phyloP scores from a whole-genome alignment of 2,797 vertebrate species.

The Anableps anableps region DNA sequence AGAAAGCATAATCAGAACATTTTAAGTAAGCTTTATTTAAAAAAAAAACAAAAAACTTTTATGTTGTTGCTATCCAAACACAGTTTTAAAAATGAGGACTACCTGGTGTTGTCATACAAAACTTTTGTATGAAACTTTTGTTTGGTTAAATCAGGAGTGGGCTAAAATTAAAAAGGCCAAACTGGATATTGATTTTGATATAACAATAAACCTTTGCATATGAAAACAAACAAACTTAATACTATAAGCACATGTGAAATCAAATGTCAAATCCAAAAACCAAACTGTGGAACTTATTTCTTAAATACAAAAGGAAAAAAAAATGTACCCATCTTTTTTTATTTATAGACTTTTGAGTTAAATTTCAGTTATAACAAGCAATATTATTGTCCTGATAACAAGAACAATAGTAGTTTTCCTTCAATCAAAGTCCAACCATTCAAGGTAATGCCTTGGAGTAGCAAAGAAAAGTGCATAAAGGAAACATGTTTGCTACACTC shows the following conservation, averaged over 20 bases:
- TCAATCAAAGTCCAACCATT: no score
- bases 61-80: not conserved
- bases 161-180: no score
- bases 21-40: not conserved
- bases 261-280: not conserved
- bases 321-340: not conserved
- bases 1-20: conserved; percentile 8
- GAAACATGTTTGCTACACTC: no score
- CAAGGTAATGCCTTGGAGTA: no score
- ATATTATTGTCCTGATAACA: no score
- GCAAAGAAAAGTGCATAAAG: no score
- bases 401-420: no score
- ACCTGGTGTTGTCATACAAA: not conserved
- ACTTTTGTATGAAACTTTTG: not conserved
- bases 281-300: no score
- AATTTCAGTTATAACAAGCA: no score
- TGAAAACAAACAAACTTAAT: not conserved
- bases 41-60: not conserved
- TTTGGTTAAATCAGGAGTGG: no score
- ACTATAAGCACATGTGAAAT: not conserved
- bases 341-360: no score
- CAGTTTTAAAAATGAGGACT: not conserved
- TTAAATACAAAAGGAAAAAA: not conserved
- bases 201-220: not conserved
- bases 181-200: no score